A percentile compares a stretch with the other conserved stretches of the same genome.
These are phyloP conservation scores for Caranx melampygus DNA, from an alignment of 2,113 vertebrate genomes.

Conservation along the genomic window DNA sequence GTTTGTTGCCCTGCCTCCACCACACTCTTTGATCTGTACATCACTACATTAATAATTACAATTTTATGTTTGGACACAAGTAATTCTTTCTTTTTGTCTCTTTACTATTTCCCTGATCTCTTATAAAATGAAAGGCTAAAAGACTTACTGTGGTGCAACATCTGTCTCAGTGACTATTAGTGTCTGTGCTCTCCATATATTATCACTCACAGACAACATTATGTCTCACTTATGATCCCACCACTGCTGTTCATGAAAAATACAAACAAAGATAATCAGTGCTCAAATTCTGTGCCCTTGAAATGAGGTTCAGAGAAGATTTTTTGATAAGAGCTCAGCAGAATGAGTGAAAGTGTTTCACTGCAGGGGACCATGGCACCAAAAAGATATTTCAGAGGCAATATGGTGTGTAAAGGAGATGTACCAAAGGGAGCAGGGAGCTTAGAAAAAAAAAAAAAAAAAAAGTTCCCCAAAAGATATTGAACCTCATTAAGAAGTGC, in stretches of 20 bases:
- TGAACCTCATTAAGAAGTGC: constrained; percentile 49
- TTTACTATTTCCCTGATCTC: background rate
- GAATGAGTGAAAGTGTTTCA: constrained; percentile 28
- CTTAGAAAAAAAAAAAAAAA: background rate
- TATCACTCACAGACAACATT: constrained; percentile 5
- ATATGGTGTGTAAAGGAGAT: constrained; percentile 37
- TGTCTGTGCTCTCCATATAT: constrained; percentile 1
- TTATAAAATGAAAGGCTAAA: background rate
- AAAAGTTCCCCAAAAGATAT: constrained; percentile 38
- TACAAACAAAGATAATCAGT: constrained; percentile 53
- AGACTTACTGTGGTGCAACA: constrained; percentile 13
- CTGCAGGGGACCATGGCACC: background rate
- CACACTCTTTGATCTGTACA: background rate
- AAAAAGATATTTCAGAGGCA: constrained; percentile 30
- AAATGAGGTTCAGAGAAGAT: constrained; percentile 40
- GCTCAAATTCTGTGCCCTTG: constrained; percentile 32
- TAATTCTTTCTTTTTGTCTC: constrained; percentile 8
- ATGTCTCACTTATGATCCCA: constrained; percentile 20
- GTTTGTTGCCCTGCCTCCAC: background rate
- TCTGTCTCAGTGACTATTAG: constrained; percentile 1
- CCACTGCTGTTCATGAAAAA: constrained; percentile 8
- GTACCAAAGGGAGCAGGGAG: constrained; percentile 22
- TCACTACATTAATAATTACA: background rate
- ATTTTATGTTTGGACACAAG: background rate
- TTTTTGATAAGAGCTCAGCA: constrained; percentile 44